Conservation (phyloP, 2,113 vertebrate species). For the Pelvicachromis taeniatus region DNA sequence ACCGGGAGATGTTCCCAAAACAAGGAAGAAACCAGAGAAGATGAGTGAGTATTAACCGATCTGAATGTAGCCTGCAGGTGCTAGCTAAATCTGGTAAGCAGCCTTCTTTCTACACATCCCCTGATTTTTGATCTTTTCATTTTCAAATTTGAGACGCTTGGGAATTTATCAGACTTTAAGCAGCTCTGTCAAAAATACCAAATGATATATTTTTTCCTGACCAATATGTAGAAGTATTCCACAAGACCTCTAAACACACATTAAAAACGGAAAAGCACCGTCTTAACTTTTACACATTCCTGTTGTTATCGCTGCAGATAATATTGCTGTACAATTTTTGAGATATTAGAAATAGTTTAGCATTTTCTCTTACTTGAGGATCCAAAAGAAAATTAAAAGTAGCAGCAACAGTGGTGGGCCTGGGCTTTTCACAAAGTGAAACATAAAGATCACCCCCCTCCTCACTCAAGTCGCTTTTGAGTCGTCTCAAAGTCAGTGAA, state of each 20-base stretch:
- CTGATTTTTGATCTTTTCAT: not conserved
- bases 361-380: not conserved
- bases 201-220: accelerated
- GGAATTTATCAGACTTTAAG: not conserved
- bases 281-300: not conserved
- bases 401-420: not conserved
- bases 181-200: not conserved
- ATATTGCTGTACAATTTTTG: not conserved
- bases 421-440: not conserved
- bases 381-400: not conserved
- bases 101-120: not conserved
- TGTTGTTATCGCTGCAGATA: not conserved
- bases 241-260: not conserved
- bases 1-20: not conserved
- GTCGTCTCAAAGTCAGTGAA: not conserved
- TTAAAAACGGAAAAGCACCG: not conserved
- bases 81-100: not conserved
- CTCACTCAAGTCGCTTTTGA: not conserved
- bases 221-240: not conserved
- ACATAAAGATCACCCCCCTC: not conserved
- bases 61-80: not conserved
- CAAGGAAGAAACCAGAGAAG: not conserved
- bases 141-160: not conserved
- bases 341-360: not conserved
- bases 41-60: not conserved